Percentiles rank a stretch among this genome's conserved stretches.
phyloP scores from a whole-genome alignment of 2,888 invertebrate genomes.

The Brenthis hecate region DNA sequence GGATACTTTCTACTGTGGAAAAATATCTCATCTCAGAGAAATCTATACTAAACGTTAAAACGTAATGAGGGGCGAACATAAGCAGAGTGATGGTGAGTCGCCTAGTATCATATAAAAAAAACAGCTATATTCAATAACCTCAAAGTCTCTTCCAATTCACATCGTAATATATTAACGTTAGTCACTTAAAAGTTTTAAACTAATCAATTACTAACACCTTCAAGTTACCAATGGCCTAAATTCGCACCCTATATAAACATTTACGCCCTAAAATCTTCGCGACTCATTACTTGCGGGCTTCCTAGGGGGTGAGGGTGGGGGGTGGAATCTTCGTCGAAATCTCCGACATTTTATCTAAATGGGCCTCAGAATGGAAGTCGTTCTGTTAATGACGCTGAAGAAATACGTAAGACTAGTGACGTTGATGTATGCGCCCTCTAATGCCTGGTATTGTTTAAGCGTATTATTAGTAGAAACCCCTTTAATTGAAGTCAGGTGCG shows the following conservation, averaged over 20 bases:
- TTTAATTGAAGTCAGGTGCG: slow-evolving; percentile 35
- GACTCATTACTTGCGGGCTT: slow-evolving; percentile 74
- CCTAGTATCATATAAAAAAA: too few species aligned
- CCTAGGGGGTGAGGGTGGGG: slow-evolving; percentile 35
- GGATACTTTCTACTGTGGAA: too few species aligned
- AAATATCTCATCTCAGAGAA: too few species aligned
- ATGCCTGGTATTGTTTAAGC: slow-evolving; percentile 34
- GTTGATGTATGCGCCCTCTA: slow-evolving; percentile 50
- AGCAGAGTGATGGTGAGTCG: too few species aligned
- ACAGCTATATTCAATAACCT: too few species aligned
- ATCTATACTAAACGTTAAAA: too few species aligned
- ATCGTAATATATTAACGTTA: not conserved
- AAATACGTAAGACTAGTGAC: slow-evolving; percentile 73
- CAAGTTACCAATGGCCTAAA: slow-evolving; percentile 58
- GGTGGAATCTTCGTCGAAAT: slow-evolving; percentile 76
- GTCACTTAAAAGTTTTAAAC: slow-evolving; percentile 28
- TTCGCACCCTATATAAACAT: slow-evolving; percentile 80
- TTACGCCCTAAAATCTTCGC: slow-evolving; percentile 80
- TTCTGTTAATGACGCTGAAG: slow-evolving; percentile 79
- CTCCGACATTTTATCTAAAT: slow-evolving; percentile 82
- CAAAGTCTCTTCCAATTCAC: not conserved
- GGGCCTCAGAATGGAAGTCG: slow-evolving; percentile 78
- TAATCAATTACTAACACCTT: slow-evolving; percentile 36
- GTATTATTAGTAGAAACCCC: slow-evolving; percentile 28
- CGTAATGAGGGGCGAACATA: too few species aligned